Conservation (phyloP, 1,140 invertebrate genomes). For the Zophobas atratus region DNA sequence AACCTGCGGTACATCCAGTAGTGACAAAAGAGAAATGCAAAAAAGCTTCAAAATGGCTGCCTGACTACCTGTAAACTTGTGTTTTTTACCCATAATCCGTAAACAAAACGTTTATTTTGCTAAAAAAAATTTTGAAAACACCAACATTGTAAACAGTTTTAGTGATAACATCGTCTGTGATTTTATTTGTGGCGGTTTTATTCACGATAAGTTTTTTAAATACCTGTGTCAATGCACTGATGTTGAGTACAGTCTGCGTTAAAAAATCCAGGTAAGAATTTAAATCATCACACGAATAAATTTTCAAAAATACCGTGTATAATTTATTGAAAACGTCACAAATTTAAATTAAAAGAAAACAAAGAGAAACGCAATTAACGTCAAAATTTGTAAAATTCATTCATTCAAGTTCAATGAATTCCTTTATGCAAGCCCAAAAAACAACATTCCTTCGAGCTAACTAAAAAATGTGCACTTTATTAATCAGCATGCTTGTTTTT, state of each 20-base stretch:
- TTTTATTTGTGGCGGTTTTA: constrained; percentile 45
- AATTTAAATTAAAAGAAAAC: neutral
- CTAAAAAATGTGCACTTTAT: neutral
- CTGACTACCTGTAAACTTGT: constrained; percentile 39
- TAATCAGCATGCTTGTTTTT: neutral
- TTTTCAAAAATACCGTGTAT: constrained; percentile 37
- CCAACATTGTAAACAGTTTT: constrained; percentile 14
- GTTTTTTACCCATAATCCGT: constrained; percentile 35
- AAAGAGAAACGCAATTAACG: no score
- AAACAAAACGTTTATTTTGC: constrained; percentile 34
- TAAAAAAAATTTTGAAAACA: constrained; percentile 17
- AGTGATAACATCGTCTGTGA: constrained; percentile 8
- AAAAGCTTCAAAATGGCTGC: constrained; percentile 55
- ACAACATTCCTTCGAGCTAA: neutral
- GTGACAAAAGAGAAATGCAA: constrained; percentile 21
- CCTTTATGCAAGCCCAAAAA: no score
- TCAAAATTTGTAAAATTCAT: no score
- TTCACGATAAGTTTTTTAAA: constrained; percentile 45
- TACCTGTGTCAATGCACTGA: constrained; percentile 56
- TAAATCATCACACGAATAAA: constrained; percentile 33
- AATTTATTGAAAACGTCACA: neutral
- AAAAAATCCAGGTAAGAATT: constrained; percentile 30
- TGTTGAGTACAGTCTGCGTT: constrained; percentile 55
- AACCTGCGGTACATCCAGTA: neutral
- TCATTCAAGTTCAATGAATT: no score